phyloP scores from a whole-genome alignment of 2,888 invertebrate species.

The Colletes collaris region DNA sequence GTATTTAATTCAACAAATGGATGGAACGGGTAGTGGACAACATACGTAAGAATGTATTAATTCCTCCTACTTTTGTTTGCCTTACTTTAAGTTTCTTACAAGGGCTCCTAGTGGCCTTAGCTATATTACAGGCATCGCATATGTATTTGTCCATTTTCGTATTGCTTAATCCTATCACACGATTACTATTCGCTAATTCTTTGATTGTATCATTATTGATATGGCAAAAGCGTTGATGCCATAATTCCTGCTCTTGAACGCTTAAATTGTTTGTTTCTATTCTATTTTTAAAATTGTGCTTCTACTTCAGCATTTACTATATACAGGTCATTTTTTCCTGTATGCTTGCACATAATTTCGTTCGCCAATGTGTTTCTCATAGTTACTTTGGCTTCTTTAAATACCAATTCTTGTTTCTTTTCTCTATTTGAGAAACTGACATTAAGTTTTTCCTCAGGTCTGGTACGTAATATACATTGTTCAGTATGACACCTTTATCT shows the following conservation, averaged over 20 bases:
- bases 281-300: no score
- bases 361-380: no score
- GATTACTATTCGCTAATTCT: not conserved
- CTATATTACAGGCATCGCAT: constrained; percentile 8
- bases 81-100: not conserved
- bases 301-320: no score
- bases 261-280: no score
- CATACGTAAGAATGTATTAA: constrained; percentile 13
- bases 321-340: no score
- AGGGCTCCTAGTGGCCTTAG: not conserved
- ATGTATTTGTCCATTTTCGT: not conserved
- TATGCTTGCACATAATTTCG: no score
- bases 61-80: not conserved
- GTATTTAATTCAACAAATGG: not conserved
- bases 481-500: no score
- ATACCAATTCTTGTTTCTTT: no score
- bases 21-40: not conserved
- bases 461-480: no score
- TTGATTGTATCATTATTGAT: constrained; percentile 6
- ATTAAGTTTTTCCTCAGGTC: no score
- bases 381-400: no score
- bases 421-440: no score
- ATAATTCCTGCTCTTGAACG: not conserved
- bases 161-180: not conserved
- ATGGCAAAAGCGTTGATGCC: constrained; percentile 7